Base-by-base conservation (phyloP, 2,888 invertebrate species). In the Tetragonisca angustula region DNA sequence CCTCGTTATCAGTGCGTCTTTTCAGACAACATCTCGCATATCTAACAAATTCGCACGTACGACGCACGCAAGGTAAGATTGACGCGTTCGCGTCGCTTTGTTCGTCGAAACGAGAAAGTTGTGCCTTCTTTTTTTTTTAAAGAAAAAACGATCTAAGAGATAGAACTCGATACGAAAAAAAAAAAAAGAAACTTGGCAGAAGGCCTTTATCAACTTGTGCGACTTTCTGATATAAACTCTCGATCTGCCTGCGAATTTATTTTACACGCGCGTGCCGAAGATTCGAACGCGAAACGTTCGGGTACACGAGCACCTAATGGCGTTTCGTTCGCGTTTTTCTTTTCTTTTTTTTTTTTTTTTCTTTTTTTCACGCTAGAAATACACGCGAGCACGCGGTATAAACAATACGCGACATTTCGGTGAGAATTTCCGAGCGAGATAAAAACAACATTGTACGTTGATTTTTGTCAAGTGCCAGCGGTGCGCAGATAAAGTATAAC, bases 401-500 rank as follows among this genome's bases (percentile, higher is more conserved):
- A 62, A n/a, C 52, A 50, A 27, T 17, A 32, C 21, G 36, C 52
- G 71, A 65, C 70, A 32, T 65, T 62, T 71, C 76, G 68, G 36
- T 56, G 77, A 75, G 79, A 61, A 68, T 61, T 70, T 61, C 76
- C 56, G 75, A 65, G 32, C 71, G 83, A 43, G 43, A 86, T 65
- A 75, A 86, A 86, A 87, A 79, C 76, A 82, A 84, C 83, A 85
- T 85, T 88, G 86, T 82, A 79, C 86, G 84, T 84, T 85, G 87
- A 84, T 91, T 92, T 91, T 93, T 90, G 91, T 92, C 91, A 91
- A 92, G 92, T 92, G 90, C 86, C 90, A 90, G 90, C 91, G 88
- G 89, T 89, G 90, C 77, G 87, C 83, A 92, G 93, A 93, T 93
- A 93, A 93, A 93, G 89, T 90, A 93, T 91, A 91, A 90, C 90